Conservation (phyloP, 2,113 vertebrate genomes). For the Triplophysa dalaica region DNA sequence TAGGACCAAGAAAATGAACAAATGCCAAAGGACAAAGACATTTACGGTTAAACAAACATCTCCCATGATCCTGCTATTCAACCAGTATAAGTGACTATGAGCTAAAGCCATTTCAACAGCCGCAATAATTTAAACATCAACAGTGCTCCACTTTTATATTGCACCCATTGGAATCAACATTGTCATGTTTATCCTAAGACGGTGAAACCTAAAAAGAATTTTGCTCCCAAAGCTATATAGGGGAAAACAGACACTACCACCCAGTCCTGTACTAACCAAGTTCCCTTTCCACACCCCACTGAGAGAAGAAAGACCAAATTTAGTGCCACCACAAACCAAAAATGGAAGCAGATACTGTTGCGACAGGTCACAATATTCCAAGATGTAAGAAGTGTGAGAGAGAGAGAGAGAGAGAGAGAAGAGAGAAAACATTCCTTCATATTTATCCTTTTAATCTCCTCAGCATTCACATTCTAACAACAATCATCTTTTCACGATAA, state of each 20-base stretch:
- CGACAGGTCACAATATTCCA: constrained; percentile 18
- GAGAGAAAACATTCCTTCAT: neutral
- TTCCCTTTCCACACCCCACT: constrained; percentile 6
- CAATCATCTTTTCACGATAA: neutral
- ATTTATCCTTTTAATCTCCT: constrained; percentile 1
- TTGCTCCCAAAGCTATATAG: neutral
- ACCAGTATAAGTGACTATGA: neutral
- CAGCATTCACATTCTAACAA: neutral
- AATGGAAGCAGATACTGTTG: constrained; percentile 48
- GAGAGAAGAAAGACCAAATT: constrained; percentile 51
- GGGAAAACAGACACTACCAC: neutral
- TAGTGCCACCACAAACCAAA: constrained; percentile 57
- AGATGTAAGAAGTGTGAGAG: neutral
- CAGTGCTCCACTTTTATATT: neutral
- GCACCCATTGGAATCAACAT: neutral
- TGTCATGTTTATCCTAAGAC: neutral
- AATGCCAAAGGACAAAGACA: neutral
- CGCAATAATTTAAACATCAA: constrained; percentile 15
- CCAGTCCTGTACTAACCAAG: neutral
- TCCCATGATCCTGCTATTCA: neutral
- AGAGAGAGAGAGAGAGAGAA: neutral
- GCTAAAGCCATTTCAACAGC: neutral
- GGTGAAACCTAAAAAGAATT: neutral
- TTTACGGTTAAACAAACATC: neutral
- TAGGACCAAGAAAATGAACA: neutral